These are phyloP conservation scores for Marmota flaviventris DNA, from an alignment of 2,113 vertebrate species.

Conservation along the genomic window DNA sequence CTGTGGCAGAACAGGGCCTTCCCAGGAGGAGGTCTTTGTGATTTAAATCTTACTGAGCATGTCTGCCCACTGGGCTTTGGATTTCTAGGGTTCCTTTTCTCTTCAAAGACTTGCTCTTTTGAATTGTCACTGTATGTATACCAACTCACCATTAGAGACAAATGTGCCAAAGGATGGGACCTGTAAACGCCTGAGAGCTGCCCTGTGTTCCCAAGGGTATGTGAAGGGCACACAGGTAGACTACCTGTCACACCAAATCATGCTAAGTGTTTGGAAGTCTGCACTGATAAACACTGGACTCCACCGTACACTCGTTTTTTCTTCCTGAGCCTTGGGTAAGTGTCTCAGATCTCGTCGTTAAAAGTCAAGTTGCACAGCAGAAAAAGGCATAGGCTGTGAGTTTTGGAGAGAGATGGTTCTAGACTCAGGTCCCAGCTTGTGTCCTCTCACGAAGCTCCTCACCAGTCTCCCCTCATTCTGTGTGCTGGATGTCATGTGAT, in stretches of 20 bases:
- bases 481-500: too few species aligned
- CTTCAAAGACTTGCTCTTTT: constrained; percentile 50
- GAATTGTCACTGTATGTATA: not conserved
- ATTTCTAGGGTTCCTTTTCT: constrained; percentile 52
- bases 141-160: constrained; percentile 1
- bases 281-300: not conserved
- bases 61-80: not conserved
- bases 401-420: not conserved
- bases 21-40: not conserved
- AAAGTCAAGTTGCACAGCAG: not conserved
- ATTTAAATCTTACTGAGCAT: constrained; percentile 63
- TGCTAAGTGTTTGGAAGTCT: not conserved
- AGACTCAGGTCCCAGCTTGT: not conserved
- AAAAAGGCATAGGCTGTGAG: not conserved
- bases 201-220: not conserved
- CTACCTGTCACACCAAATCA: not conserved
- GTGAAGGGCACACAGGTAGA: not conserved
- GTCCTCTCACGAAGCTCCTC: accelerated
- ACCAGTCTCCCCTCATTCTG: accelerated
- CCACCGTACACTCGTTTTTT: not conserved
- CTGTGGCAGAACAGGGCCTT: constrained; percentile 36
- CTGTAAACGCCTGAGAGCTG: constrained; percentile 2
- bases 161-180: not conserved
- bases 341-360: not conserved
- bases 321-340: not conserved